Evolutionary conservation across 2,113 vertebrate genomes (phyloP).

Genomic region (Boulengeromyrus knoepffleri): DNA sequence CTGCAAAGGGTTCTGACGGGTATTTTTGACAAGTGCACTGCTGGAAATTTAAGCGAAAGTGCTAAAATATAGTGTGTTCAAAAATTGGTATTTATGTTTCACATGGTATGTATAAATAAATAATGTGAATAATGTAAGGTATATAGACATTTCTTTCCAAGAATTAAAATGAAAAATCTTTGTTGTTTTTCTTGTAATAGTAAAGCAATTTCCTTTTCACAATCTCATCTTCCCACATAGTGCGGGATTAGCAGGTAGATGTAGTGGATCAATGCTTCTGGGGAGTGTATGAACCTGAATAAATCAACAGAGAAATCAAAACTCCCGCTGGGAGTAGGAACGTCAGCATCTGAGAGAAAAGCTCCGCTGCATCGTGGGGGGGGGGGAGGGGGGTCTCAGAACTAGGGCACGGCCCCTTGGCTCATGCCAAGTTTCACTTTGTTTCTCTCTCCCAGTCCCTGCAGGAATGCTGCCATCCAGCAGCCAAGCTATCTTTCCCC

Average conservation of each 20-base stretch:
- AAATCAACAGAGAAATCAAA: not conserved
- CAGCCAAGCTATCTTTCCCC: not conserved
- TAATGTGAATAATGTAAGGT: not conserved
- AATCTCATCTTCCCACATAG: not conserved
- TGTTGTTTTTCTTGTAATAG: not conserved
- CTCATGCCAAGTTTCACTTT: not conserved
- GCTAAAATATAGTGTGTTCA: not conserved
- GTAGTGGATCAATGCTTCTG: not conserved
- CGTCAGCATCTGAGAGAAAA: not conserved
- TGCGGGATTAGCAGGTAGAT: constrained; percentile 5
- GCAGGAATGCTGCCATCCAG: not conserved
- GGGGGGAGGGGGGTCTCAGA: not conserved
- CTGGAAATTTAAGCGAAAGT: not conserved
- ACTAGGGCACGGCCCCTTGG: not conserved
- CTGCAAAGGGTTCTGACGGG: not conserved
- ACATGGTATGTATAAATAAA: not conserved
- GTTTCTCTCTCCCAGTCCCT: not conserved
- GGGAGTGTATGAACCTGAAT: constrained; percentile 11
- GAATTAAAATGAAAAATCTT: not conserved
- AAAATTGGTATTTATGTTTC: not conserved
- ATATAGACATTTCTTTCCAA: not conserved
- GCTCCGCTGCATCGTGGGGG: not conserved
- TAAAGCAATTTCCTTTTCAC: not conserved
- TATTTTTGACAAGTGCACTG: not conserved
- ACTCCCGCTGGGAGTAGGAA: not conserved